Evolutionary conservation across 2,797 vertebrate genomes (phyloP), one percentile per base, ranked within the genome.

Genomic region (Spinus olivaceus): DNA sequence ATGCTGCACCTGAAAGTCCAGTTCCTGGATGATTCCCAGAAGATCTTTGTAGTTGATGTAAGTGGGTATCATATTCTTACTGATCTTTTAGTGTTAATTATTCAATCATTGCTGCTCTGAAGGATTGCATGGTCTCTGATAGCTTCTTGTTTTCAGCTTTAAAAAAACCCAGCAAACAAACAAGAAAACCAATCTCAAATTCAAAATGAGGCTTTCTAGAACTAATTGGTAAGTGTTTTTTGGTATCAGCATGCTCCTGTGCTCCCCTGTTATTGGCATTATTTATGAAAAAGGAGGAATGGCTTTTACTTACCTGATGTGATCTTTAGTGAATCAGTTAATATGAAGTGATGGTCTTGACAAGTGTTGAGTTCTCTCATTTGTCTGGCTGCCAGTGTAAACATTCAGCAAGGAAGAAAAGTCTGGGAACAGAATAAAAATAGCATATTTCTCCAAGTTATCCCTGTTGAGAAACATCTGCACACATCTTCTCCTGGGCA

Each of bases 41-140:
- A 98, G 97, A 98, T 98, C 97, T 98, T 98, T 90, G 97, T 98
- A 63, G 98, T 98, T 82, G 98, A 98, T 96, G 98, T 98, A 98
- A 98, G 98, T 98, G 85, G 59, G 33, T 66, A 76, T 96, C 88
- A 12, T 65, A 24, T 95, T 94, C 35, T 92, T 97, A 64, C 37
- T 82, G 61, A 2, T 14, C 4, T 50, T 59, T 25, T 53, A 54
- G 82, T 87, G 92, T 54, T 96, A 74, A 64, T 92, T 92, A 30
- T 72, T 95, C 71, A 89, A 53, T 88, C 41, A 15, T 50, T 87
- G 77, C 69, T 83, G 84, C 71, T 96, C 83, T 89, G 51, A 74
- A 88, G 79, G 74, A 33, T 39, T 73, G 80, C 64, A 64, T 94
- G 83, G 86, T 84, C 42, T 88, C 25, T 64, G 72, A 12, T 18